Base-by-base conservation (phyloP, 2,797 vertebrate species). In the Hydrocynus forskahlii region DNA sequence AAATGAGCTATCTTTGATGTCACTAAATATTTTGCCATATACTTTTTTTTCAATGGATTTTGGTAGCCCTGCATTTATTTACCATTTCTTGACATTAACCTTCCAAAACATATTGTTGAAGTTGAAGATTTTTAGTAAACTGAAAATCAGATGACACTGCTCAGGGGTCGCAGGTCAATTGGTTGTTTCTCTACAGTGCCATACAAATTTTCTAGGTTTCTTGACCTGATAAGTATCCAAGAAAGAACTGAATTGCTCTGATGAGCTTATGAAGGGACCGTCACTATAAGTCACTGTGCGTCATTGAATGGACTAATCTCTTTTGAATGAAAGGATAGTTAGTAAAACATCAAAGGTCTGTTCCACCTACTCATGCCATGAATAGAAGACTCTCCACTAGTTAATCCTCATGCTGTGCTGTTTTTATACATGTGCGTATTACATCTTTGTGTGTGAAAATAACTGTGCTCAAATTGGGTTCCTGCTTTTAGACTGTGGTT, bases 151-250 rank as follows among this genome's bases (percentile, higher is more conserved):
- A 1, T 29, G 29, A 29, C 29, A 29, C 29, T 29, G 29, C 29
- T 29, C 3, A 3, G 29, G 13, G 10, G 21, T 21, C 23, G 23
- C 21, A 13, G 17, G 38, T 43, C 40, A 48, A 10, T 13, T 17
- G 9, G 48, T 21, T 4, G 23, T 45, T 48, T 69, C 64, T 45
- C 6, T 43, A 21, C 19, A 69, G 48, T 69, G 17, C 23, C 66
- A 48, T 48, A 12, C 25, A 43, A 40, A 10, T 23, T 1, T 68
- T 16, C 7, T 52, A 23, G 21, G 16, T 70, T 69, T 48, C 43
- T 69, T 48, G 40, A 70, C 45, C 45, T 52, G 67, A 70, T 70
- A 70, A 70, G 21, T 4, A 54, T 12, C 48, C 68, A 71, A 1
- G 6, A 25, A 25, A 69, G 67, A 50, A 70, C 23, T 25, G 67